These are phyloP conservation scores for Lapara coniferarum DNA, from an alignment of 2,888 invertebrate genomes.

Conservation along the genomic window DNA sequence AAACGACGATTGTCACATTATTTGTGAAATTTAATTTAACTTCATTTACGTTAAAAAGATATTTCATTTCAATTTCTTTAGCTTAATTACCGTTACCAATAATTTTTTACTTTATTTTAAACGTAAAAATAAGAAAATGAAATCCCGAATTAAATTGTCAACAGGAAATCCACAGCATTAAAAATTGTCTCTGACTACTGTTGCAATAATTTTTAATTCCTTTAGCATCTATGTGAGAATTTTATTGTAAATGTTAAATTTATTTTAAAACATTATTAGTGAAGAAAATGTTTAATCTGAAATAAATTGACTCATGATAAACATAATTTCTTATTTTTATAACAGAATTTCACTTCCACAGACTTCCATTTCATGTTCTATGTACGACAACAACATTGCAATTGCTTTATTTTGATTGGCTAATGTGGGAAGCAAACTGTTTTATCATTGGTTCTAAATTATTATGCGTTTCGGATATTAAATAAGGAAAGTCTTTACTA, in stretches of 20 bases:
- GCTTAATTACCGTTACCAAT: slow-evolving; percentile 45
- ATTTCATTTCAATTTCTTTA: slow-evolving; percentile 68
- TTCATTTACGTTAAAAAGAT: slow-evolving; percentile 54
- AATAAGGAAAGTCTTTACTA: slow-evolving; percentile 33
- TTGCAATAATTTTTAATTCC: too few relatives aligned
- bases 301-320: too few relatives aligned
- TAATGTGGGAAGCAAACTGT: too few relatives aligned
- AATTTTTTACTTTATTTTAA: slow-evolving; percentile 43
- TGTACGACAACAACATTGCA: background rate
- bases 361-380: too few relatives aligned
- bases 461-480: slow-evolving; percentile 43
- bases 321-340: too few relatives aligned
- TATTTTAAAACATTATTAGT: too few relatives aligned
- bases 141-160: slow-evolving; percentile 37
- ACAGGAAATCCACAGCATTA: slow-evolving; percentile 53
- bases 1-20: slow-evolving; percentile 59
- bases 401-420: background rate
- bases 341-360: too few relatives aligned
- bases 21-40: slow-evolving; percentile 42
- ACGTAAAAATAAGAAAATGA: slow-evolving; percentile 43
- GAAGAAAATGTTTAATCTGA: too few relatives aligned
- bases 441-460: background rate
- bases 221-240: too few relatives aligned
- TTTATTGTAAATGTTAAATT: too few relatives aligned
- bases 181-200: slow-evolving; percentile 29